Evolutionary conservation across 2,888 invertebrate species (phyloP).

Genomic region (Meghimatium bilineatum): DNA sequence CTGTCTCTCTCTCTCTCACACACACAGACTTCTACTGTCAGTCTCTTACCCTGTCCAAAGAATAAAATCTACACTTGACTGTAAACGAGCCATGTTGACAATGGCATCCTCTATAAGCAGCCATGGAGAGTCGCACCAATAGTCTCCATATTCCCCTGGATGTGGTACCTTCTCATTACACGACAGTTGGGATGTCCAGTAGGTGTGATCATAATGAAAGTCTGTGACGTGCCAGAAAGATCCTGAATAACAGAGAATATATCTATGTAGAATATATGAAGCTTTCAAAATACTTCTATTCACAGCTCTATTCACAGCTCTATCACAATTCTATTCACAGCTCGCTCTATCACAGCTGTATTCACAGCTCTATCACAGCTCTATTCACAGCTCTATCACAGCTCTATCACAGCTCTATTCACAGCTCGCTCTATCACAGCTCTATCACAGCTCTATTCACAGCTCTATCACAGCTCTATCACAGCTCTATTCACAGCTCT

Average conservation of each 20-base stretch:
- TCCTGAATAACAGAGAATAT: slow-evolving; percentile 56
- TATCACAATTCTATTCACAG: too few species aligned
- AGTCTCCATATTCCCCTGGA: slow-evolving; percentile 84
- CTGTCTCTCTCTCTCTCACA: background rate
- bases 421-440: too few species aligned
- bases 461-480: too few species aligned
- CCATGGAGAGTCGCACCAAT: slow-evolving; percentile 93
- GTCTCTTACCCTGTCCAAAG: slow-evolving; percentile 91
- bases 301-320: too few species aligned
- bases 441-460: too few species aligned
- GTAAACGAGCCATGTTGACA: slow-evolving; percentile 88
- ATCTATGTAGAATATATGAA: background rate
- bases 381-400: too few species aligned
- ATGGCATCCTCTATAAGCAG: slow-evolving; percentile 91
- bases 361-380: too few species aligned
- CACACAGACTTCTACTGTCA: background rate
- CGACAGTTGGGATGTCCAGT: slow-evolving; percentile 59
- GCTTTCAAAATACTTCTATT: background rate
- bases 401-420: too few species aligned
- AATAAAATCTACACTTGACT: slow-evolving; percentile 92
- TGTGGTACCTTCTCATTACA: slow-evolving; percentile 58
- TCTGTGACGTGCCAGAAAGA: slow-evolving; percentile 75
- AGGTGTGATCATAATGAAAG: slow-evolving; percentile 73
- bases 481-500: too few species aligned
- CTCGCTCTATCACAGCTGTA: too few species aligned